These are phyloP conservation scores for Euphonia xanthogaster DNA, from an alignment of 2,797 vertebrate species.

Conservation along the genomic window DNA sequence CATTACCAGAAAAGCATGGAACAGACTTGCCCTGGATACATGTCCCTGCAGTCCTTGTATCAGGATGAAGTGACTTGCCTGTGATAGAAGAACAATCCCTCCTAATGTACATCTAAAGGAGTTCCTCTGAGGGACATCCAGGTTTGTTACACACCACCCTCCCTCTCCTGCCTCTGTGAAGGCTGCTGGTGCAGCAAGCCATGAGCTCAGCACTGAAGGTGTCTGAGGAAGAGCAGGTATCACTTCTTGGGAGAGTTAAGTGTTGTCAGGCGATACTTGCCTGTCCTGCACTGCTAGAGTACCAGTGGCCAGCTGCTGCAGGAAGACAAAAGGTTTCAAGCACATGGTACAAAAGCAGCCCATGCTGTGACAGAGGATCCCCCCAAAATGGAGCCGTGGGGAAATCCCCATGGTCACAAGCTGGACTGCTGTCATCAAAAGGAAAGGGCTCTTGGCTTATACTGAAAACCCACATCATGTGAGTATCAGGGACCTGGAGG, in stretches of 20 bases:
- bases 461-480: not conserved
- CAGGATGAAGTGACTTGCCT: not conserved
- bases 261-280: not conserved
- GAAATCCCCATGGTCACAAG: not conserved
- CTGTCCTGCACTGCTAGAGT: not conserved
- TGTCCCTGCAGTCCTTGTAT: not conserved
- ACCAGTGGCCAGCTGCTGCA: not conserved
- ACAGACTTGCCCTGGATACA: not conserved
- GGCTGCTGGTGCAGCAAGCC: not conserved
- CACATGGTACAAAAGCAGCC: not conserved
- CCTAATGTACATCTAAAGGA: not conserved
- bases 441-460: not conserved
- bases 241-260: not conserved
- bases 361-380: not conserved
- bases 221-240: not conserved
- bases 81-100: not conserved
- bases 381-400: accelerated
- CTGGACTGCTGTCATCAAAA: not conserved
- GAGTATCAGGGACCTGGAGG: not conserved
- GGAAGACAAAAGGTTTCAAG: not conserved
- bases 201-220: not conserved
- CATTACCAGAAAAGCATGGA: not conserved
- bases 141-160: not conserved
- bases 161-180: not conserved
- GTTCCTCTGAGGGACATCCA: not conserved